A percentile compares a stretch with the other conserved stretches of the same genome.
These are phyloP conservation scores for Thamnophis sirtalis DNA, from an alignment of 2,113 vertebrate species.

Conservation along the genomic window DNA sequence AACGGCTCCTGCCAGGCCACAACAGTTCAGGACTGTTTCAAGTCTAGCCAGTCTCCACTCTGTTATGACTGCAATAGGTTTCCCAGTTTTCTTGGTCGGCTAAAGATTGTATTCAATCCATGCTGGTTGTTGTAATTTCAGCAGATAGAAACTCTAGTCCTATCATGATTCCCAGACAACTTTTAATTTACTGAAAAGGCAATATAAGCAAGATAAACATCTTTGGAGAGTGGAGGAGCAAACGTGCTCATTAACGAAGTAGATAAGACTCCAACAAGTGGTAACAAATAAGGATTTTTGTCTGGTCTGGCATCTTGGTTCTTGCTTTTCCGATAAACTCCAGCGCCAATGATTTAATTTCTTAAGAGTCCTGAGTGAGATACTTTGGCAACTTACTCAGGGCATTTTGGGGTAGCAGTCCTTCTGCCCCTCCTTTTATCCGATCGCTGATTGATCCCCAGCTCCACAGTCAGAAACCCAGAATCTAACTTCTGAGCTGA, in stretches of 20 bases:
- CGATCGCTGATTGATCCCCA: background rate
- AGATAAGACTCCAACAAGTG: background rate
- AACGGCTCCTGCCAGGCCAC: too few relatives aligned
- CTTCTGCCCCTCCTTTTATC: background rate
- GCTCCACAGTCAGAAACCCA: background rate
- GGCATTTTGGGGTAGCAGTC: background rate
- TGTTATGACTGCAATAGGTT: background rate
- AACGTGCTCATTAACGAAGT: background rate
- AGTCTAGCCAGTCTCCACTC: background rate
- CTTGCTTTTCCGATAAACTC: background rate
- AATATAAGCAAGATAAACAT: background rate
- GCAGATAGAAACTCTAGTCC: background rate
- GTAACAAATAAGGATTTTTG: background rate
- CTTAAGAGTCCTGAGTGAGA: background rate
- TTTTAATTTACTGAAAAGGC: background rate
- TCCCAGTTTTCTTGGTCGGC: background rate
- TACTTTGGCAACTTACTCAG: background rate
- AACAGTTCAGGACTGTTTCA: background rate
- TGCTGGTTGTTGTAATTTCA: background rate
- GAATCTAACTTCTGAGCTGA: background rate
- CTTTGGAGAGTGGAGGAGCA: background rate
- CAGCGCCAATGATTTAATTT: background rate
- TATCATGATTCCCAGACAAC: background rate
- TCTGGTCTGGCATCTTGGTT: background rate
- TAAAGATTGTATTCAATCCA: background rate